A percentile compares a stretch with the other conserved stretches of the same genome.
These are phyloP conservation scores for Drosophila pseudoobscura DNA, from an alignment of 1,140 invertebrate species.

Conservation along the genomic window DNA sequence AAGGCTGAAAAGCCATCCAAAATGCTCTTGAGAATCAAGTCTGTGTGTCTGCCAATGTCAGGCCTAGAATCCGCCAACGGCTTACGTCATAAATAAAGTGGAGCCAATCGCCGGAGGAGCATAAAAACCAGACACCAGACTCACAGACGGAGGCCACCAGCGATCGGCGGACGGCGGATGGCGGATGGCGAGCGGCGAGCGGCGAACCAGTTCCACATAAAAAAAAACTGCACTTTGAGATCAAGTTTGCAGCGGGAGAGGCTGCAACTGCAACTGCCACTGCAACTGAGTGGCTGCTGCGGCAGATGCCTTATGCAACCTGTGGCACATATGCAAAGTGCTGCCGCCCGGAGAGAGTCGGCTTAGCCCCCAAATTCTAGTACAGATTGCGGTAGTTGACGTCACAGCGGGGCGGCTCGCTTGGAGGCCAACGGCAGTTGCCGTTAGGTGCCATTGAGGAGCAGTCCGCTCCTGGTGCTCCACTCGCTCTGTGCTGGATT, in stretches of 20 bases:
- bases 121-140: constrained; percentile 6
- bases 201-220: constrained; percentile 36
- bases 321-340: background rate
- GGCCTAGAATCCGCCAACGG: constrained; percentile 41
- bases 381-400: constrained; percentile 54
- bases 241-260: constrained; percentile 9
- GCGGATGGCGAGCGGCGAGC: constrained; percentile 11
- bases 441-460: constrained; percentile 13
- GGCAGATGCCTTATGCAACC: constrained; percentile 41
- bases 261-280: constrained; percentile 3
- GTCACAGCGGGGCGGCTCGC: constrained; percentile 28
- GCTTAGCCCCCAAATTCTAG: constrained; percentile 41
- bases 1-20: background rate
- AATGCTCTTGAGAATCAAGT: constrained; percentile 30
- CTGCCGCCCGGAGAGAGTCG: constrained; percentile 19
- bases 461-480: background rate
- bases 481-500: too few species aligned
- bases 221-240: background rate
- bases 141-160: constrained; percentile 3
- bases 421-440: constrained; percentile 16
- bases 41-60: constrained; percentile 44
- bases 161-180: background rate
- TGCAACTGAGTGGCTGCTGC: background rate
- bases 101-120: too few species aligned
- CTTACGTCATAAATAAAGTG: constrained; percentile 47